Conservation (phyloP, 2,113 vertebrate species). For the Cromileptes altivelis region DNA sequence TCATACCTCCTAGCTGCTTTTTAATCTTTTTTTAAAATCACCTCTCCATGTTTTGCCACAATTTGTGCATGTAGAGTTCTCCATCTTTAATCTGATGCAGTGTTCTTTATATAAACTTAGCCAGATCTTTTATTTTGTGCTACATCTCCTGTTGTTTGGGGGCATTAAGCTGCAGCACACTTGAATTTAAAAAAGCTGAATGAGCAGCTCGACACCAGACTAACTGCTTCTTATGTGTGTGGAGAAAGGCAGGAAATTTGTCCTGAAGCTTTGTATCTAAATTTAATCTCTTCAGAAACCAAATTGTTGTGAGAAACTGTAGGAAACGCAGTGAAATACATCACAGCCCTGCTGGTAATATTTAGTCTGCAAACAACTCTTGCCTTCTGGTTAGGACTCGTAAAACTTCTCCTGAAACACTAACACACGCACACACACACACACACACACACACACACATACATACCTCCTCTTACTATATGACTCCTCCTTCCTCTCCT, state of each 20-base stretch:
- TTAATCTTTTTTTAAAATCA: not conserved
- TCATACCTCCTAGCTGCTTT: not conserved
- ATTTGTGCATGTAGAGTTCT: not conserved
- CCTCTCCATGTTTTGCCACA: not conserved
- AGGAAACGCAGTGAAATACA: not conserved
- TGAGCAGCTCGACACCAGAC: not conserved
- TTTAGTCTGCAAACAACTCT: slow-evolving; percentile 21
- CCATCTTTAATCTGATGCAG: not conserved
- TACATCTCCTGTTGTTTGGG: slow-evolving; percentile 22
- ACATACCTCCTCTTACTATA: slow-evolving; percentile 16
- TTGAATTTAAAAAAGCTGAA: not conserved
- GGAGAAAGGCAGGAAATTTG: not conserved
- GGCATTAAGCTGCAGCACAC: slow-evolving; percentile 15
- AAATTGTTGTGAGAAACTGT: not conserved
- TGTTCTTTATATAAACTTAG: not conserved
- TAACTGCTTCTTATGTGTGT: not conserved
- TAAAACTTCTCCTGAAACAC: not conserved
- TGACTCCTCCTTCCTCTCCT: slow-evolving; percentile 21
- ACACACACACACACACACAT: not conserved
- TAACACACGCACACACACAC: not conserved
- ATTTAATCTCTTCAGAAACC: slow-evolving; percentile 15
- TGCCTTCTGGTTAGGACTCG: not conserved
- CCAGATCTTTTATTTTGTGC: not conserved
- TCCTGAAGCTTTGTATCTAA: not conserved
- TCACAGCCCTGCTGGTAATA: too few relatives aligned